Evolutionary conservation across 1,140 invertebrate genomes (phyloP), one percentile per base, ranked within the genome.

Genomic region (Drosophila bifasciata): DNA sequence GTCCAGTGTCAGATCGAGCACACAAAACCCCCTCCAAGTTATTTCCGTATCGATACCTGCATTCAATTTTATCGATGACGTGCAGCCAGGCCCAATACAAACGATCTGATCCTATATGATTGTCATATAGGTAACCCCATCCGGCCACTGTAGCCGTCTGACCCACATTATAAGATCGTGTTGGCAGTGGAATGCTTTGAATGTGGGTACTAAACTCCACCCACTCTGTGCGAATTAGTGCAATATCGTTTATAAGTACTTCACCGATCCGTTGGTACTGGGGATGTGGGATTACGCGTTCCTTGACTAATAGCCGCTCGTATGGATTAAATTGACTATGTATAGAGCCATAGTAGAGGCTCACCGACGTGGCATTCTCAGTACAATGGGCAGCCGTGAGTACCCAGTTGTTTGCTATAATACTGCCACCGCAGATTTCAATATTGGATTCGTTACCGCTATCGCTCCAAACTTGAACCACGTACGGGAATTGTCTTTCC

Each of bases 361-460:
- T 63, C 0, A 52, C 79, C 9, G 11, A 39, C 3, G 50, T 45
- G 13, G 70, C 77, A 9, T 77, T 70, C 13, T 1, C 40, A 48
- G 59, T 66, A 67, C 94, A 95, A 67, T 95, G 94, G 4, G 93
- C 94, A 13, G 94, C 93, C 2, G 93, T 93, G 23, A 94, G 57
- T 3, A 94, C 84, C 92, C 92, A 94, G 15, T 91, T 45, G 39
- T 79, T 74, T 64, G 89, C 91, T 28, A 95, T 92, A 36, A 95
- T 74, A 17, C 93, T 93, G 8, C 93, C 94, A 2, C 94, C 94
- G 74, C 94, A n/a, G n/a, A n/a, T n/a, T n/a, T n/a, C n/a, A n/a
- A n/a, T n/a, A n/a, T n/a, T n/a, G n/a, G n/a, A n/a, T 13, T 0
- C 0, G 32, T 36, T 36, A 0, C 1, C 5, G 0, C 0, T 0